Evolutionary conservation across 1,140 invertebrate genomes (phyloP).

Genomic region (Drosophila burlai): DNA sequence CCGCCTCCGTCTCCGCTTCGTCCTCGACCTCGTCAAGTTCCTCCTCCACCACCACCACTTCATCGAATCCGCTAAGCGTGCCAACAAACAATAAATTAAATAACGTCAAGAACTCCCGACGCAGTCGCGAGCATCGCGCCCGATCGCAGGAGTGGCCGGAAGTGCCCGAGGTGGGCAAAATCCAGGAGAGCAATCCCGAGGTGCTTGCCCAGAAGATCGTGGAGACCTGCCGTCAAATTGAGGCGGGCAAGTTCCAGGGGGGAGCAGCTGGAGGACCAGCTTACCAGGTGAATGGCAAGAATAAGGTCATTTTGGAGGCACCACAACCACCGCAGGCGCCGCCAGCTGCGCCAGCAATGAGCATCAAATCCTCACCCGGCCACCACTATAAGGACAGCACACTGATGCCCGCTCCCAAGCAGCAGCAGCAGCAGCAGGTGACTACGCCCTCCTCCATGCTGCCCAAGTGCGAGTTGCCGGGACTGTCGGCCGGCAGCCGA

Average conservation of each 20-base stretch:
- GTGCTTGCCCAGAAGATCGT: constrained; percentile 95
- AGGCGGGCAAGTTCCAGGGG: constrained; percentile 89
- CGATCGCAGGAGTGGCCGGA: constrained; percentile 96
- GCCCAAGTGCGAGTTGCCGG: constrained; percentile 66
- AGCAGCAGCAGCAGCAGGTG: constrained; percentile 23
- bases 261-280: constrained; percentile 5
- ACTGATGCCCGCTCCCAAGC: constrained; percentile 81
- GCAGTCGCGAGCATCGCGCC: constrained; percentile 90
- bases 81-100: constrained; percentile 64
- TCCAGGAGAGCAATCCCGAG: constrained; percentile 96
- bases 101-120: constrained; percentile 86
- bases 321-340: constrained; percentile 60
- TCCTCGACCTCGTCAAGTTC: constrained; percentile 31
- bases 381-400: constrained; percentile 70
- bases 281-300: constrained; percentile 48
- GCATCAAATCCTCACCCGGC: constrained; percentile 18
- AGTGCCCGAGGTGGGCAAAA: constrained; percentile 94
- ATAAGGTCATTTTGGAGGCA: constrained; percentile 30
- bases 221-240: constrained; percentile 94
- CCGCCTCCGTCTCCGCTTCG: constrained; percentile 1
- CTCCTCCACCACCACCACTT: constrained; percentile 39
- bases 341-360: background rate
- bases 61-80: constrained; percentile 29
- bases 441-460: constrained; percentile 25
- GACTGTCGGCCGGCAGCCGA: constrained; percentile 28